Base-by-base conservation (phyloP, 2,113 vertebrate genomes). In the Planiliza haematocheilus region DNA sequence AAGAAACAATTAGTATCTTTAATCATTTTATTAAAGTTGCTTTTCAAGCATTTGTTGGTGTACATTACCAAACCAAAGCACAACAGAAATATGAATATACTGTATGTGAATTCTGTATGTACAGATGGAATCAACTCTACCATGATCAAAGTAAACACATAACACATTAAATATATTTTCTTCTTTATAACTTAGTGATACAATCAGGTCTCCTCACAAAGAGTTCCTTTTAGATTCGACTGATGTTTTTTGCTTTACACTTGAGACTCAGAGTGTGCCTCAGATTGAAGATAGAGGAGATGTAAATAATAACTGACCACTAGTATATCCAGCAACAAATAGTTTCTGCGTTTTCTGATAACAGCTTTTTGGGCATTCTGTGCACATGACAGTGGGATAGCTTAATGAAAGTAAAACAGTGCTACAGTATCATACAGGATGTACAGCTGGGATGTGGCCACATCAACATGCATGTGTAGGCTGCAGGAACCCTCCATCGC, bases 391-490 rank as follows among this genome's bases (percentile, higher is more conserved):
- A 74, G 55, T 38, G 70, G 59, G 58, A 70, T 36, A 70, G 82
- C 71, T 63, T 63, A 64, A 69, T 60, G 43, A 85, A 73, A 69
- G 37, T 34, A 74, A 65, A 55, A 74, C 70, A 49, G 34, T 71
- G 37, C 34, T 65, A 74, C 60, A 53, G 4, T 52, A 83, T 80
- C 10, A 62, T 82, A 84, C 50, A 89, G 56, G 52, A 83, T 77
- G 56, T 83, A 81, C 68, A 91, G 55, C 55, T 58, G 72, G 46
- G 43, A 73, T 65, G 53, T 42, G 34, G 43, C 61, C 64, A 71
- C 67, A 70, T 73, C 59, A 85, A 79, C 91, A 93, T 93, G 92
- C 91, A 90, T 38, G 71, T 76, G 81, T 11, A 61, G 62, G 56
- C 63, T 18, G 38, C 38, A 39, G 24, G 18, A 45, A 56, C 16